Conservation (phyloP, 2,113 vertebrate genomes). For the Anarhynchus alexandrinus region DNA sequence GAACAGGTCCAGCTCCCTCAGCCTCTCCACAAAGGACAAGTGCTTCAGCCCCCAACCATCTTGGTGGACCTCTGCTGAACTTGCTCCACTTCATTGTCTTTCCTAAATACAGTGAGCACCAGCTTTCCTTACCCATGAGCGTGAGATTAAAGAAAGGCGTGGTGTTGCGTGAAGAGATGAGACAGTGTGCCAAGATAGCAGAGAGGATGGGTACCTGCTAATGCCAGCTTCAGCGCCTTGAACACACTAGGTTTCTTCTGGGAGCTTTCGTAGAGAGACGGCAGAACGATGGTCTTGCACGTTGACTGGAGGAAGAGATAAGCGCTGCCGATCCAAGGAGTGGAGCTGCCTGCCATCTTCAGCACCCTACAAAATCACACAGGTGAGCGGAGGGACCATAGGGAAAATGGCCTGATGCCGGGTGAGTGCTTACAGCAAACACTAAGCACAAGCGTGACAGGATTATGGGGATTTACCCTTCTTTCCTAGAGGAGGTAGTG, state of each 20-base stretch:
- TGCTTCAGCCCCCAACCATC: background rate
- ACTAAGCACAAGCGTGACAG: background rate
- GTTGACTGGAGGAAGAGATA: constrained; percentile 88
- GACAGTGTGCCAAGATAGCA: background rate
- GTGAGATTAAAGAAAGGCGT: background rate
- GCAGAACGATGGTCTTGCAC: constrained; percentile 74
- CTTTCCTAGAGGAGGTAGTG: background rate
- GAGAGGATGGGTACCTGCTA: constrained; percentile 78
- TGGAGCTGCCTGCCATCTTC: constrained; percentile 68
- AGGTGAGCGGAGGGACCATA: background rate
- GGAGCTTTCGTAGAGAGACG: constrained; percentile 79
- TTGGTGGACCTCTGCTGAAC: background rate
- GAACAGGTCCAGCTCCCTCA: background rate
- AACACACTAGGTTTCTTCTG: constrained; percentile 82
- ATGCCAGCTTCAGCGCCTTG: constrained; percentile 84
- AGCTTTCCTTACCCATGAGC: background rate
- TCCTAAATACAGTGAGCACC: background rate
- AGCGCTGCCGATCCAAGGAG: constrained; percentile 85
- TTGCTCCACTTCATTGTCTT: background rate
- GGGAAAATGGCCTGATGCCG: background rate
- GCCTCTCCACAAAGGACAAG: background rate
- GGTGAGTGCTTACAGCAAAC: background rate
- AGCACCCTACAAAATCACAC: constrained; percentile 60
- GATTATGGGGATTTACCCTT: background rate
- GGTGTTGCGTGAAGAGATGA: background rate